Evolutionary conservation across 53 echinoderm and acorn worm genomes (phyloP), one percentile per base, ranked within the genome.

Genomic region (Holothuria scabra): DNA sequence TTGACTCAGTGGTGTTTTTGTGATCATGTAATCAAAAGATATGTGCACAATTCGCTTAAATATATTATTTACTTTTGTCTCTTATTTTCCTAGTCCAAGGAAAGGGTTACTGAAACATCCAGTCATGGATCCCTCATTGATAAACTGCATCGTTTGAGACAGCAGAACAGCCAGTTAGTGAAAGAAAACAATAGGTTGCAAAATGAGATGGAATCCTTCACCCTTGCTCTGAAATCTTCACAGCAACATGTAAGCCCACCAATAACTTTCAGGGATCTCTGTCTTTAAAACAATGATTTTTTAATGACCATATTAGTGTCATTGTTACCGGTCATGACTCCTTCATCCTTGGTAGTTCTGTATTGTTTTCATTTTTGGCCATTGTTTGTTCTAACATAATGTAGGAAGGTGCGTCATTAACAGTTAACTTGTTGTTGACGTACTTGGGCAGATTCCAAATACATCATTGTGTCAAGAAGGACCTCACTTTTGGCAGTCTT

Each of bases 111-210:
- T 21, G 88, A 84, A 12, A 24, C 60, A 28, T n/a, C 8, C 21
- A 88, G 88, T 59, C 85, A 91, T 29, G 88, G 90, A 23, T 79
- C 82, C 2, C 89, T 90, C 56, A 84, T 92, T 22, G 92, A 86
- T 84, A 94, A 97, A 76, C 91, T 97, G n/a, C 90, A 97, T 57
- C 75, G 87, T 20, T 66, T 94, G 31, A 83, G 94, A 67, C 91
- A 94, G 55, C 94, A 94, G 25, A 97, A 97, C 83, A 78, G 90
- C 25, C 57, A 64, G 29, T 85, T 97, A 41, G 90, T 92, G 70
- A 70, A 83, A 3, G 90, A 92, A 65, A 94, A 94, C 67, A 94
- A 94, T 66, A 86, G 85, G 55, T 85, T 97, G 37, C 86, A 90
- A 78, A 97, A 87, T 35, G 82, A 94, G 56, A 60, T 97, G 18